A percentile compares a stretch with the other conserved stretches of the same genome.
These are phyloP conservation scores for Spongia lamella DNA, from an alignment of 37 sponge, comb jelly and placozoan genomes.

Conservation along the genomic window DNA sequence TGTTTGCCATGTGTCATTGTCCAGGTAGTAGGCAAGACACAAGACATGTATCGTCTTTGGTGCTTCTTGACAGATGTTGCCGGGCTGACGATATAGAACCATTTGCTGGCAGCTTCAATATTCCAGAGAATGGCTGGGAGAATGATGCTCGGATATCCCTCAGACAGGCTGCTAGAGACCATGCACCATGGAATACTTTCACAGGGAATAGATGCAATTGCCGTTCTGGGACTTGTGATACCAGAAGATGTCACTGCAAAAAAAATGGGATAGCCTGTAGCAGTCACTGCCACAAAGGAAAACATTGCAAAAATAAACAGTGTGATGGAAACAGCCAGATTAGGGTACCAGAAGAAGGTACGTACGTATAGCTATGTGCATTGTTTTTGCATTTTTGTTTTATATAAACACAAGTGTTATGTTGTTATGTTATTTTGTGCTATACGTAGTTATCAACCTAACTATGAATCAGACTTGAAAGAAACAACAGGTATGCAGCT, in stretches of 20 bases:
- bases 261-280: not conserved
- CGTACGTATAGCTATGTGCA: too few relatives aligned
- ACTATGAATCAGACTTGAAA: too few relatives aligned
- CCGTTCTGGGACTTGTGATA: not conserved
- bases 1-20: slow-evolving; percentile 22
- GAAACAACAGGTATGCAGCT: too few relatives aligned
- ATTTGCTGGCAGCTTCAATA: slow-evolving; percentile 9
- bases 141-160: slow-evolving; percentile 15
- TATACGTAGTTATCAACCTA: too few relatives aligned
- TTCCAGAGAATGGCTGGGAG: slow-evolving; percentile 16
- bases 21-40: slow-evolving; percentile 12
- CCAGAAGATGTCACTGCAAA: not conserved
- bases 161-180: not conserved
- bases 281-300: too few relatives aligned
- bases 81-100: slow-evolving; percentile 2
- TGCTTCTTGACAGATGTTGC: slow-evolving; percentile 4
- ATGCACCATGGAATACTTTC: slow-evolving; percentile 12
- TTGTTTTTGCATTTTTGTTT: too few relatives aligned
- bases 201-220: slow-evolving; percentile 13
- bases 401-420: too few relatives aligned
- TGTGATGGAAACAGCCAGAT: too few relatives aligned
- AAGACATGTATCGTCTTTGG: not conserved
- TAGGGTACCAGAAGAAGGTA: too few relatives aligned
- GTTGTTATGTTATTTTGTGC: too few relatives aligned
- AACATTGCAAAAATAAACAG: too few relatives aligned